These are phyloP conservation scores for Pogonomyrmex californicus DNA, from an alignment of 1,140 invertebrate species.

Conservation along the genomic window DNA sequence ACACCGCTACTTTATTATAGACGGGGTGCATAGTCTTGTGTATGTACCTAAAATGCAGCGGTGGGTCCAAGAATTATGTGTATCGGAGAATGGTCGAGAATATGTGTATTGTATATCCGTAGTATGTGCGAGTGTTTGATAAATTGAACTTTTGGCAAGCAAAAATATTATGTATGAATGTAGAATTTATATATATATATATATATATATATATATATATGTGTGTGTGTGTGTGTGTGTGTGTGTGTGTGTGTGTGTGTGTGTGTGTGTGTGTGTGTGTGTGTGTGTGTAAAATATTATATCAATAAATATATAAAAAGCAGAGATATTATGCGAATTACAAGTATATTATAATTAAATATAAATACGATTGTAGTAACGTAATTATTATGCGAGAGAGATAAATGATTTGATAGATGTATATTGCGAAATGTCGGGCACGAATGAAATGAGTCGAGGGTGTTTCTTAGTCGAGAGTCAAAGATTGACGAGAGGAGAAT, in stretches of 20 bases:
- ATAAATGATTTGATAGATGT: not conserved
- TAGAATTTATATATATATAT: too few species aligned
- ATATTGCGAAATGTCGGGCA: not conserved
- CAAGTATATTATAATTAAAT: not conserved
- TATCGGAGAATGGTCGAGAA: constrained; percentile 14
- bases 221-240: too few species aligned
- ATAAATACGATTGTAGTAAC: not conserved
- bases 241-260: too few species aligned
- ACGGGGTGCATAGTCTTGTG: constrained; percentile 55
- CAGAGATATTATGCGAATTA: not conserved
- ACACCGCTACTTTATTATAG: constrained; percentile 72
- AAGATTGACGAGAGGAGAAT: constrained; percentile 55
- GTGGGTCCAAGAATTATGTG: constrained; percentile 30
- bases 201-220: too few species aligned
- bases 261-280: too few species aligned
- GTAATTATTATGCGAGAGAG: not conserved
- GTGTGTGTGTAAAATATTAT: too few species aligned
- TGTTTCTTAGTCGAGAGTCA: constrained; percentile 27
- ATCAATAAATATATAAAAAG: too few species aligned
- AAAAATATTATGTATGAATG: not conserved
- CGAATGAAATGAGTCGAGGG: not conserved
- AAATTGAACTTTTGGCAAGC: constrained; percentile 11
- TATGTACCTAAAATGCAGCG: constrained; percentile 49
- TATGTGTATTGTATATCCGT: not conserved
- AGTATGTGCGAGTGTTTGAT: not conserved